Base-by-base conservation (phyloP, 2,888 invertebrate species). In the Drosophila tanythrix region DNA sequence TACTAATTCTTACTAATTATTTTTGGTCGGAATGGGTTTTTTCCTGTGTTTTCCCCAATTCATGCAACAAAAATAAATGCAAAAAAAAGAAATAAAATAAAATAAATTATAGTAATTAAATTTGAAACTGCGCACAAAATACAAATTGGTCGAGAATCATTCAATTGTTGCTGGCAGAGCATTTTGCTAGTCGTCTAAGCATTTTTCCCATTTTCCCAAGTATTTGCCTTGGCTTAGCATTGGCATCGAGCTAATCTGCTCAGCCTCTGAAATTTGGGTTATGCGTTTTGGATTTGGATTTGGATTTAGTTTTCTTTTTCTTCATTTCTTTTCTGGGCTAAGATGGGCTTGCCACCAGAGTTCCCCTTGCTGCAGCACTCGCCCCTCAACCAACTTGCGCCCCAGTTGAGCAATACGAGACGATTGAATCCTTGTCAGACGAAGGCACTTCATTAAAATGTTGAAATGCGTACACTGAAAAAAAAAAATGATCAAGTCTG, bases 361-460 rank as follows among this genome's bases (percentile, higher is more conserved):
- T 33, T 18, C 7, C 4, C 2, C 15, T 40, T 21, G 46, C 13
- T 3, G 3, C 21, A 21, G 1, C 31, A 21, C 31, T 35, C 15
- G 35, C 18, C 2, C 3, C 57, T 2, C 31, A 13, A 15, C 3
- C 46, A 3, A 10, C 3, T 6, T 25, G 4, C 8, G 36, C 5
- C 21, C 21, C 43, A 43, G 2, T 43, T 43, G 2, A 11, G 21
- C 5, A 43, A 21, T 21, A 13, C 11, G 11, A 21, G 21, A 21
- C 43, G 43, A 52, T 75, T 59, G 78, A 72, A 76, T 72, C 72
- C 81, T 67, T 77, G 40, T 51, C 70, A 75, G 62, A 70, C 48
- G 48, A 38, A 13, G 27, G 51, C 40, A 56, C 59, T 53, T 74
- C 69, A 74, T 77, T 79, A 75, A 64, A 74, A 74, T 55, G 59